phyloP scores from a whole-genome alignment of 2,888 invertebrate genomes.

The Andricus curvator region DNA sequence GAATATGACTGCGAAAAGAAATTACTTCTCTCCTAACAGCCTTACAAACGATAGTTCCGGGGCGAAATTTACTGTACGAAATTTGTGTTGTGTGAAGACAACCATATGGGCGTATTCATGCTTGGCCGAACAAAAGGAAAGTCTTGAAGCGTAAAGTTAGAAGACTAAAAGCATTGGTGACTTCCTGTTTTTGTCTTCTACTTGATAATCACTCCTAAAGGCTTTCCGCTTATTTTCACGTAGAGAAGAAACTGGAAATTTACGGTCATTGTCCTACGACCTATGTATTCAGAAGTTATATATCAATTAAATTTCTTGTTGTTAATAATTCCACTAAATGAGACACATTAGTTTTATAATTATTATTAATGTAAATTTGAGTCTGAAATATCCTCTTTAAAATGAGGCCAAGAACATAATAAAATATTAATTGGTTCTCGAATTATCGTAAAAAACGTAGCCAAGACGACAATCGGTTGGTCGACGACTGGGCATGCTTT shows the following conservation, averaged over 20 bases:
- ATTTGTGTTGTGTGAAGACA: not conserved
- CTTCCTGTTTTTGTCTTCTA: constrained; percentile 25
- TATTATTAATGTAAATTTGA: no score
- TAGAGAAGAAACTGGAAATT: constrained; percentile 5
- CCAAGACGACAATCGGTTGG: no score
- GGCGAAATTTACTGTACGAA: not conserved
- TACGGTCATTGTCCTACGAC: not conserved
- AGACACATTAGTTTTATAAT: no score
- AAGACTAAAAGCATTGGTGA: constrained; percentile 15
- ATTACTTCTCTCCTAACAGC: not conserved
- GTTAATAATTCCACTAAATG: not conserved
- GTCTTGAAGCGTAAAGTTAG: constrained; percentile 16
- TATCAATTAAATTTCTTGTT: not conserved
- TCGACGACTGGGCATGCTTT: no score
- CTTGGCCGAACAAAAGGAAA: constrained; percentile 20
- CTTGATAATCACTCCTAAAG: constrained; percentile 9
- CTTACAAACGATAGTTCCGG: not conserved
- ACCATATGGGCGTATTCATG: constrained; percentile 22
- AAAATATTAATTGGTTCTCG: no score
- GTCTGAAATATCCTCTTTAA: no score
- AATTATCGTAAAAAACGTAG: no score
- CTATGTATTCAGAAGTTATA: not conserved
- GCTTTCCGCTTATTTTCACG: not conserved
- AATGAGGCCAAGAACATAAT: no score
- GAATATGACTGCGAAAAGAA: not conserved